These are phyloP conservation scores for Orgyia antiqua DNA, from an alignment of 2,888 invertebrate genomes.

Conservation along the genomic window DNA sequence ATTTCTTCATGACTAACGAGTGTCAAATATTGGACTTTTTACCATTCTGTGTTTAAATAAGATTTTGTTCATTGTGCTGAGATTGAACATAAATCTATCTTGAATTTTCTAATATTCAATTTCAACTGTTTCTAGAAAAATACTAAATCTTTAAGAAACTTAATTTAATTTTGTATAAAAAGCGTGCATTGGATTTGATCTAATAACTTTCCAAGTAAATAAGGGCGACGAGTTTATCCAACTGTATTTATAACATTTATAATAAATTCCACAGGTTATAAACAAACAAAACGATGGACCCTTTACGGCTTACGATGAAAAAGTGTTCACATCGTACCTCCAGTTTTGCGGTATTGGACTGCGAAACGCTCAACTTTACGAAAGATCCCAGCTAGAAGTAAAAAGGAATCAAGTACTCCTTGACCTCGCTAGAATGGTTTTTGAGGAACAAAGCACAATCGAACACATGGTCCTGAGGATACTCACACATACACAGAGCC, in stretches of 20 bases:
- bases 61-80: constrained; percentile 10
- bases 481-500: constrained; percentile 94
- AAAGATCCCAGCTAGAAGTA: constrained; percentile 95
- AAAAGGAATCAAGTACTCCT: constrained; percentile 96
- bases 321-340: constrained; percentile 93
- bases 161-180: too few species aligned
- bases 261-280: constrained; percentile 81
- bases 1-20: constrained; percentile 14
- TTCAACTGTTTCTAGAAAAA: too few species aligned
- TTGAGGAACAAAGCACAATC: constrained; percentile 97
- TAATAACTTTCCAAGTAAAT: too few species aligned
- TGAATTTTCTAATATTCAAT: too few species aligned
- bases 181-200: too few species aligned
- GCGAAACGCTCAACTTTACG: constrained; percentile 96
- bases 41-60: constrained; percentile 8
- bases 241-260: constrained; percentile 6
- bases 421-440: constrained; percentile 96
- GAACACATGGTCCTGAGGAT: constrained; percentile 97
- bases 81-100: constrained; percentile 12
- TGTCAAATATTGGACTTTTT: constrained; percentile 8
- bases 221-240: too few species aligned
- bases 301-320: constrained; percentile 92
- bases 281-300: constrained; percentile 92
- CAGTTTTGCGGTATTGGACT: constrained; percentile 98
- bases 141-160: too few species aligned